These are phyloP conservation scores for Collichthys lucidus DNA, from an alignment of 2,113 vertebrate species.

Conservation along the genomic window DNA sequence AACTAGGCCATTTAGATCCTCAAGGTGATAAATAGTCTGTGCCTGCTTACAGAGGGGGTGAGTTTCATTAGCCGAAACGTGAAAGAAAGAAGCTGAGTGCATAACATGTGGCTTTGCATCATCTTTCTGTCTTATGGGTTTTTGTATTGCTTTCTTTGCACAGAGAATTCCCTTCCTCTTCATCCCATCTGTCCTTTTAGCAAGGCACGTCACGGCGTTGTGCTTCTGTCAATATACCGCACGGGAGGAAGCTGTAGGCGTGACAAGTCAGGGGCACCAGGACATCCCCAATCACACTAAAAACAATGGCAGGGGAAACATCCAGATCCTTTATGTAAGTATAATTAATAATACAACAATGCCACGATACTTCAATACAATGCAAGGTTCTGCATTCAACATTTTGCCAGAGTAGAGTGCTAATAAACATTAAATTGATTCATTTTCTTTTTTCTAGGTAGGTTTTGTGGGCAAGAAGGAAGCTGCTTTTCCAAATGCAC, in stretches of 20 bases:
- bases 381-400: neutral
- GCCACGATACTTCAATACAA: neutral
- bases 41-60: constrained; percentile 19
- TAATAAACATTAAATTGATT: neutral
- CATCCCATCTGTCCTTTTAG: too few species aligned
- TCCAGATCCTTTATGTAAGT: neutral
- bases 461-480: too few species aligned
- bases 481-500: too few species aligned
- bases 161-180: too few species aligned
- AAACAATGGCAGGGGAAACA: neutral
- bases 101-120: constrained; percentile 16
- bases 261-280: neutral
- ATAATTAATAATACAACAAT: neutral
- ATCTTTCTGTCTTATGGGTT: neutral
- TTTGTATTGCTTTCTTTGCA: neutral
- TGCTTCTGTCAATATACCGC: neutral
- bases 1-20: constrained; percentile 71
- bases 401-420: neutral
- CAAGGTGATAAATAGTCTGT: constrained; percentile 59
- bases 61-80: constrained; percentile 18
- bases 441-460: too few species aligned
- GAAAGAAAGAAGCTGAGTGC: constrained; percentile 2
- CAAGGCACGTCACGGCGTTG: neutral
- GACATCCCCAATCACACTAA: neutral
- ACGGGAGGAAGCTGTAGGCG: neutral